Evolutionary conservation across 2,888 invertebrate species (phyloP).

Genomic region (Hypercompe scribonia): DNA sequence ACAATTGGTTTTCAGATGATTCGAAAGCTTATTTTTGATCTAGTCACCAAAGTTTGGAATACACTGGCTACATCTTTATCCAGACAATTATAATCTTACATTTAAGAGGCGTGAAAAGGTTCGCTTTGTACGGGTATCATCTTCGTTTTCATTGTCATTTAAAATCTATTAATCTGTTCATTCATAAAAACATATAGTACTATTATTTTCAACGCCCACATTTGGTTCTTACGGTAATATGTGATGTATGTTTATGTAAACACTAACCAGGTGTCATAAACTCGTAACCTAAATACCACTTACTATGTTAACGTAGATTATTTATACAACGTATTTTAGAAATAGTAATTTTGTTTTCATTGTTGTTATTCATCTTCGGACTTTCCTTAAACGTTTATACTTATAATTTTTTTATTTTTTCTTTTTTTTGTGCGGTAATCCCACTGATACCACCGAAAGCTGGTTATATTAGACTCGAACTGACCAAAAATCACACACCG

Average conservation of each 20-base stretch:
- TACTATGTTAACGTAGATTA: slow-evolving; percentile 6
- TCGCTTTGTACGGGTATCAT: not conserved
- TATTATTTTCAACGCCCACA: slow-evolving; percentile 2
- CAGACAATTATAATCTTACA: no score
- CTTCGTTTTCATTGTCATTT: not conserved
- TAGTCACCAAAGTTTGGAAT: no score
- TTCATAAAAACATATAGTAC: not conserved
- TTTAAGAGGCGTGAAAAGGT: no score
- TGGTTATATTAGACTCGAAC: no score
- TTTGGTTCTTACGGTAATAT: slow-evolving; percentile 13
- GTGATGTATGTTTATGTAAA: slow-evolving; percentile 20
- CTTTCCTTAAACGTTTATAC: not conserved
- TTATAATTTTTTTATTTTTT: no score
- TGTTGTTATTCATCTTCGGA: not conserved
- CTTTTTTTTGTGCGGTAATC: no score
- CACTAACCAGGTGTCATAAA: slow-evolving; percentile 1
- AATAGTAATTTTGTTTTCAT: not conserved
- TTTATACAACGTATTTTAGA: not conserved
- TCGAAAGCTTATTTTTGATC: no score
- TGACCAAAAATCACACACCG: no score
- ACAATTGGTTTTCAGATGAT: no score
- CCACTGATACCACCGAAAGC: no score
- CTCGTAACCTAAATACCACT: slow-evolving; percentile 9
- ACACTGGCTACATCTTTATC: no score
- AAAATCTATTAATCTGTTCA: no score